Percentiles rank a stretch among this genome's conserved stretches.
phyloP scores from a whole-genome alignment of 2,797 vertebrate genomes.

The Mormyrus hasselquistii region DNA sequence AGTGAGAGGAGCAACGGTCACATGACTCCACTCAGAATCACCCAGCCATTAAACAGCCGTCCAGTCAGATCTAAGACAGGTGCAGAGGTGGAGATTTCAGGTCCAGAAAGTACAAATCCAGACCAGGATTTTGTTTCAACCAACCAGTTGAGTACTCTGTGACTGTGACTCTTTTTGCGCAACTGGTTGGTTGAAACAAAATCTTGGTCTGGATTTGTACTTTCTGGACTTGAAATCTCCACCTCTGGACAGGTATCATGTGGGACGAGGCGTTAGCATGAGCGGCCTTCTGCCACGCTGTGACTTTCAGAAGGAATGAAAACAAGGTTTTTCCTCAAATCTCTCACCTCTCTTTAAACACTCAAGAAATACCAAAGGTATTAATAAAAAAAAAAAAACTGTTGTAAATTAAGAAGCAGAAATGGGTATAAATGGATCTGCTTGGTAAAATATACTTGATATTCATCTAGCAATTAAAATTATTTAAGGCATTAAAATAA shows the following conservation, averaged over 20 bases:
- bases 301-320: neutral
- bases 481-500: neutral
- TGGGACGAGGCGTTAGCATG: neutral
- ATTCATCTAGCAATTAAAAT: neutral
- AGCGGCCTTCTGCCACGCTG: neutral
- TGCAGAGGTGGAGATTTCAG: neutral
- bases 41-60: neutral
- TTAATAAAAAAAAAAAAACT: neutral
- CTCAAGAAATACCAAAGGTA: neutral
- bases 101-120: too few species aligned
- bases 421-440: neutral
- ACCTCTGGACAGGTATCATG: too few species aligned
- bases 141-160: too few species aligned
- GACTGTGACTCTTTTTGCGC: too few species aligned
- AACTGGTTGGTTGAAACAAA: too few species aligned
- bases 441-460: slow-evolving; percentile 1
- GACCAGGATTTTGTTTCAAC: too few species aligned
- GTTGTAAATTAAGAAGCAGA: neutral
- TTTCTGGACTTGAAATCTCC: too few species aligned
- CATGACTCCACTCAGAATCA: neutral
- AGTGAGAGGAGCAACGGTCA: neutral
- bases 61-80: neutral
- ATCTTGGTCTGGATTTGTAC: too few species aligned
- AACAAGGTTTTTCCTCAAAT: neutral
- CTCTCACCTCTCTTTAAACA: neutral